Percentiles rank a stretch among this genome's conserved stretches.
Evolutionary conservation across 2,113 vertebrate species (phyloP).

Genomic region (Nansenia antarctica): DNA sequence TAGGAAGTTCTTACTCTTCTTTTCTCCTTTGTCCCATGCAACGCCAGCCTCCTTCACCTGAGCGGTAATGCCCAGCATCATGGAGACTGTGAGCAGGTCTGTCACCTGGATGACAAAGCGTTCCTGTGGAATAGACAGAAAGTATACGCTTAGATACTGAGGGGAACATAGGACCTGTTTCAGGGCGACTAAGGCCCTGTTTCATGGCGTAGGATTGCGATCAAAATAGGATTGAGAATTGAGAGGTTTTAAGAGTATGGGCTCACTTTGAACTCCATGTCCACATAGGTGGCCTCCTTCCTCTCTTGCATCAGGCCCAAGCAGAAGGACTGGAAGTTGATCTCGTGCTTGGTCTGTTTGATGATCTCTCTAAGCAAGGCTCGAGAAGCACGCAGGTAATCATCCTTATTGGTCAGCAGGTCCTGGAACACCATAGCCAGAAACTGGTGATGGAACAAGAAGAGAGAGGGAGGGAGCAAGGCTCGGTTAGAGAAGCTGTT

Average conservation of each 20-base stretch:
- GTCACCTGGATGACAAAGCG: conserved; percentile 97
- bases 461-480: background rate
- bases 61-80: conserved; percentile 98
- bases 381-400: conserved; percentile 91
- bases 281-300: conserved; percentile 86
- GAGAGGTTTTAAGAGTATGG: background rate
- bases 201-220: background rate
- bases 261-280: conserved; percentile 95
- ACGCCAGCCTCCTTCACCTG: conserved; percentile 97
- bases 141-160: background rate
- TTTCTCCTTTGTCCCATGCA: conserved; percentile 99
- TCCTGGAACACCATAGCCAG: conserved; percentile 99
- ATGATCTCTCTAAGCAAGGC: conserved; percentile 95
- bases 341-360: conserved; percentile 98
- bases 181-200: background rate
- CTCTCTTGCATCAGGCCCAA: conserved; percentile 97
- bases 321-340: conserved; percentile 98
- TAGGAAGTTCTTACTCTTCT: conserved; percentile 83
- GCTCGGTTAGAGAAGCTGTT: background rate
- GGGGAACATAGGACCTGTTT: background rate
- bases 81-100: conserved; percentile 92
- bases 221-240: background rate
- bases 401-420: conserved; percentile 92
- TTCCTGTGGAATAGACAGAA: conserved; percentile 72
- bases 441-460: conserved; percentile 75